Conservation (phyloP, 2,113 vertebrate genomes). For the Scytalopus superciliaris region DNA sequence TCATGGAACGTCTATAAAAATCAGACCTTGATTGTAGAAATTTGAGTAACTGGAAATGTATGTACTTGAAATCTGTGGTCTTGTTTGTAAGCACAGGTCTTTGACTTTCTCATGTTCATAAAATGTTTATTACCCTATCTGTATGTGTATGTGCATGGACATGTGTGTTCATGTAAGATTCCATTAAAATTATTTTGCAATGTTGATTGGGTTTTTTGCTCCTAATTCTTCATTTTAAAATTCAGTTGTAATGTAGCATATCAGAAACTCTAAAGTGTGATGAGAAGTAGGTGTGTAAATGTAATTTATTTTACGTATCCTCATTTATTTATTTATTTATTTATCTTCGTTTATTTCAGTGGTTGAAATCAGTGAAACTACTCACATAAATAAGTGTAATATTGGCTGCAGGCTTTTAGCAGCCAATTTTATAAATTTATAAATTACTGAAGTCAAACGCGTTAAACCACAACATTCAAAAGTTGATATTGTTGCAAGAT, state of each 20-base stretch:
- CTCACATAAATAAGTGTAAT: not conserved
- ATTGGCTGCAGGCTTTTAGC: not conserved
- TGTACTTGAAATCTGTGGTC: not conserved
- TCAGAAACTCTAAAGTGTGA: not conserved
- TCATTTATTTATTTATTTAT: not conserved
- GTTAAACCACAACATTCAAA: slow-evolving; percentile 14
- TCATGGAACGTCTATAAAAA: not conserved
- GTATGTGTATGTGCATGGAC: not conserved
- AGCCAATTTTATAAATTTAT: not conserved
- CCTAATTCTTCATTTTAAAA: not conserved
- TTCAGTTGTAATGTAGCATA: not conserved
- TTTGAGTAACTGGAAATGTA: not conserved
- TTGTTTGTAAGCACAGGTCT: not conserved
- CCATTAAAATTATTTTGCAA: not conserved
- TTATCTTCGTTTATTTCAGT: not conserved
- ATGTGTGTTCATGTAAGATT: not conserved
- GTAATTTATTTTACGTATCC: not conserved
- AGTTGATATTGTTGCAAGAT: not conserved
- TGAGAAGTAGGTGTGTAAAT: not conserved
- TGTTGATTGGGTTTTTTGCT: rapidly evolving
- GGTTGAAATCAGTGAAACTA: not conserved
- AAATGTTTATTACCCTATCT: not conserved
- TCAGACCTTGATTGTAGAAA: not conserved
- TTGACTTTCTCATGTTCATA: not conserved
- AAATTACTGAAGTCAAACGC: not conserved